phyloP scores from a whole-genome alignment of 2,888 invertebrate species.

The Drosophila acutilabella region DNA sequence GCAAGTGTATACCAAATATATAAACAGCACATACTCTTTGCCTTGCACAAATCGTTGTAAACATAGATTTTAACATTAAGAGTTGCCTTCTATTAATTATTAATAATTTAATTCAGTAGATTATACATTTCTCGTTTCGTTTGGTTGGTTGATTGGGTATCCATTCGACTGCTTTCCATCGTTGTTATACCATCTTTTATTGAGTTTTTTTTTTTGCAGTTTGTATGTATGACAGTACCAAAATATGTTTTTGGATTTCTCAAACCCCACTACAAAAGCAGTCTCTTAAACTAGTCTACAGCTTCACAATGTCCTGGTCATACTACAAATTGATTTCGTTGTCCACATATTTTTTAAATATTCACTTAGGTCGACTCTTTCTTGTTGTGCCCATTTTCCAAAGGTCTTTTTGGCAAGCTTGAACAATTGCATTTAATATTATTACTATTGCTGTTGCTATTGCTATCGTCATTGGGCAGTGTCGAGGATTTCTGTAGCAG shows the following conservation, averaged over 20 bases:
- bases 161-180: conserved; percentile 11
- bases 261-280: conserved; percentile 61
- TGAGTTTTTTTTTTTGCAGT: conserved; percentile 23
- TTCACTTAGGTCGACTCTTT: conserved; percentile 46
- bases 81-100: conserved; percentile 53
- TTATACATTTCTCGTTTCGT: conserved; percentile 49
- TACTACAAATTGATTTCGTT: conserved; percentile 38
- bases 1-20: conserved; percentile 47
- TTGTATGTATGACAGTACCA: conserved; percentile 29
- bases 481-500: conserved; percentile 56
- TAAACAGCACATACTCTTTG: conserved; percentile 56
- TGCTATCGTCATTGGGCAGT: conserved; percentile 58
- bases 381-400: conserved; percentile 80
- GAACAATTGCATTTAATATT: conserved; percentile 51
- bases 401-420: conserved; percentile 52
- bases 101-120: conserved; percentile 54
- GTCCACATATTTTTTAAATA: conserved; percentile 17
- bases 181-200: conserved; percentile 15
- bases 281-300: conserved; percentile 59
- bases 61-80: conserved; percentile 57
- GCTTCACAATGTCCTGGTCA: conserved; percentile 40
- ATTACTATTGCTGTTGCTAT: conserved; percentile 29
- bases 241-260: conserved; percentile 55
- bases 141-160: conserved; percentile 54
- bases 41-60: conserved; percentile 47